Evolutionary conservation across 2,888 invertebrate genomes (phyloP).

Genomic region (Nomada flava): DNA sequence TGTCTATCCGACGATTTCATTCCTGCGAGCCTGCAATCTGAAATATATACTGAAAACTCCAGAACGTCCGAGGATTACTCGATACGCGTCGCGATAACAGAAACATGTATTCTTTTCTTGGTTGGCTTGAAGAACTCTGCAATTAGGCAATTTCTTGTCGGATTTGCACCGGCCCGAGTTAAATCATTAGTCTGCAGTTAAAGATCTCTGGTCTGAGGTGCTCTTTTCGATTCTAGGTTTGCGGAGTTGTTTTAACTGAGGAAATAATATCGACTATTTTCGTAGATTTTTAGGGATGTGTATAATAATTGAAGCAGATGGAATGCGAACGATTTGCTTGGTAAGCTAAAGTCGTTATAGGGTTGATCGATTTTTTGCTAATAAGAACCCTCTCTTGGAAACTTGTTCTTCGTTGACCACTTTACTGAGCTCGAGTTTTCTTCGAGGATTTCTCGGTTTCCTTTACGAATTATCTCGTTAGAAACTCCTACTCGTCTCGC

Average conservation of each 20-base stretch:
- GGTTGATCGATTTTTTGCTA: conserved; percentile 8
- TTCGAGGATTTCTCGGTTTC: neutral
- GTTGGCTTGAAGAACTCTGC: conserved; percentile 11
- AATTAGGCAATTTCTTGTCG: neutral
- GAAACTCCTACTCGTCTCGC: neutral
- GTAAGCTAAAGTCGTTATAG: conserved; percentile 2
- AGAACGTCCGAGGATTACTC: conserved; percentile 42
- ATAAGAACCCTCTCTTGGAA: neutral
- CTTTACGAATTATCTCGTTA: conserved; percentile 18
- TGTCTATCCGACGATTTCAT: neutral
- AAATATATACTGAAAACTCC: conserved; percentile 42
- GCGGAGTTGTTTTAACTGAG: too few relatives aligned
- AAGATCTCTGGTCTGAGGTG: neutral
- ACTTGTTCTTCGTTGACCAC: neutral
- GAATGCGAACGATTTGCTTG: too few relatives aligned
- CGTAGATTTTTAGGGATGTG: too few relatives aligned
- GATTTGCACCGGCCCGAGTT: neutral
- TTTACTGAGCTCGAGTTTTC: neutral
- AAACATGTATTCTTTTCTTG: conserved; percentile 32
- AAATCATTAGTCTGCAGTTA: neutral
- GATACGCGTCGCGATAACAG: conserved; percentile 52
- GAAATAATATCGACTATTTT: too few relatives aligned
- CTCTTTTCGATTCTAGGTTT: too few relatives aligned
- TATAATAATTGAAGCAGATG: neutral
- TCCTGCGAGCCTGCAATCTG: conserved; percentile 28